phyloP scores from a whole-genome alignment of 2,113 vertebrate genomes.

The Ameiurus melas region DNA sequence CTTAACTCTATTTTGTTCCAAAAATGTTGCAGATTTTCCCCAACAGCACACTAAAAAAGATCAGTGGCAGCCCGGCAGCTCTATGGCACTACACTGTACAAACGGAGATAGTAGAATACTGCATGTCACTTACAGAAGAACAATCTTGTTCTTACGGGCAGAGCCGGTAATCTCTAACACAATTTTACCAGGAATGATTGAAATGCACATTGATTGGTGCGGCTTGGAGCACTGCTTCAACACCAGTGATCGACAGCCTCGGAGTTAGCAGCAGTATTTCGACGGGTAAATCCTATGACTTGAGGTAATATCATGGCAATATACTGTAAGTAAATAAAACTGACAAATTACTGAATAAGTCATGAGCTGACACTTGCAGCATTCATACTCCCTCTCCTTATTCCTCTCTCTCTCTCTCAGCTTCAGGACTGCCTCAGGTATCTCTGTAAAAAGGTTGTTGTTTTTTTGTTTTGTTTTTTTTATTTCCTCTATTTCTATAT shows the following conservation, averaged over 20 bases:
- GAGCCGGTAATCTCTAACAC: slow-evolving; percentile 36
- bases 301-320: slow-evolving; percentile 45
- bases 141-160: slow-evolving; percentile 26
- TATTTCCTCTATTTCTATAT: slow-evolving; percentile 34
- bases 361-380: slow-evolving; percentile 43
- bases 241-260: slow-evolving; percentile 43
- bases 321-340: slow-evolving; percentile 51
- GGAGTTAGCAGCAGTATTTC: slow-evolving; percentile 23
- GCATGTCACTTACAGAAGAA: not conserved
- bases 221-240: slow-evolving; percentile 6
- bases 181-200: slow-evolving; percentile 41
- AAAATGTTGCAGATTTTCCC: slow-evolving; percentile 10
- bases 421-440: slow-evolving; percentile 6
- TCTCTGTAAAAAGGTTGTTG: slow-evolving; percentile 15
- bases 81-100: slow-evolving; percentile 3
- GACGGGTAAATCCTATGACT: slow-evolving; percentile 42
- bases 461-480: slow-evolving; percentile 35
- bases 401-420: slow-evolving; percentile 8
- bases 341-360: slow-evolving; percentile 53
- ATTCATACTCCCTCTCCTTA: not conserved
- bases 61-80: slow-evolving; percentile 9
- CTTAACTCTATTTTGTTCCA: not conserved
- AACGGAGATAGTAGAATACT: slow-evolving; percentile 16
- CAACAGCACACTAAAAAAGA: slow-evolving; percentile 6
- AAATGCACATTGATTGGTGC: slow-evolving; percentile 43